Evolutionary conservation across 2,113 vertebrate genomes (phyloP), one percentile per base, ranked within the genome.

Genomic region (Seriola rivoliana): DNA sequence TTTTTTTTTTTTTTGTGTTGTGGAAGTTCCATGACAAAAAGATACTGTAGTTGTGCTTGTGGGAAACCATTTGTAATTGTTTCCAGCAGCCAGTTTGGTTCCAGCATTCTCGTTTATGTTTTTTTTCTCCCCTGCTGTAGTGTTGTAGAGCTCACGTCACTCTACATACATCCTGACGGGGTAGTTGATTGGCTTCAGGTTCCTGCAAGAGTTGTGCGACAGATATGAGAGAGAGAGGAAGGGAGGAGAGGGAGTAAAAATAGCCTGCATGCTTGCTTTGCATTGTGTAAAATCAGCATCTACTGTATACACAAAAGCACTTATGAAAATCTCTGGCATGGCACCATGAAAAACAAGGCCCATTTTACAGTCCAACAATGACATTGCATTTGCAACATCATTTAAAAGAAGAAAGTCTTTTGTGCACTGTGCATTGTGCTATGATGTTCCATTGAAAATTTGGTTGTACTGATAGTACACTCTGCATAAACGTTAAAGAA

Each of bases 51-150:
- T 60, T 75, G 71, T 75, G 72, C 76, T 70, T 88, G 81, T 79
- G 80, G 85, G 81, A 75, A 82, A 81, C 71, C 34, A 38, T 71
- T 71, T 88, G 62, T 91, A 93, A 93, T 92, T 91, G 85, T 91
- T 95, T 93, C 93, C 91, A 93, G 90, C 71, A 60, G 79, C 23
- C 44, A 55, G 25, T 59, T 75, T 66, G 60, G 68, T 86, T 89
- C 86, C 85, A 82, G 48, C 42, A 14, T 77, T 84, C 73, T 74
- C 63, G 60, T 62, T 85, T 78, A 70, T 71, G 34, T 16, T 25
- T 78, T 81, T 79, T 85, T 69, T 77, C 46, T 55, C 16, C 48
- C 17, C 66, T 72, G 48, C 65, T 73, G 1, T 29, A 63, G 34
- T 38, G 66, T 42, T 78, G 71, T 75, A 78, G 65, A 54, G 52